Evolutionary conservation across 1,140 invertebrate species (phyloP), one percentile per base, ranked within the genome.

Genomic region (Apis mellifera): DNA sequence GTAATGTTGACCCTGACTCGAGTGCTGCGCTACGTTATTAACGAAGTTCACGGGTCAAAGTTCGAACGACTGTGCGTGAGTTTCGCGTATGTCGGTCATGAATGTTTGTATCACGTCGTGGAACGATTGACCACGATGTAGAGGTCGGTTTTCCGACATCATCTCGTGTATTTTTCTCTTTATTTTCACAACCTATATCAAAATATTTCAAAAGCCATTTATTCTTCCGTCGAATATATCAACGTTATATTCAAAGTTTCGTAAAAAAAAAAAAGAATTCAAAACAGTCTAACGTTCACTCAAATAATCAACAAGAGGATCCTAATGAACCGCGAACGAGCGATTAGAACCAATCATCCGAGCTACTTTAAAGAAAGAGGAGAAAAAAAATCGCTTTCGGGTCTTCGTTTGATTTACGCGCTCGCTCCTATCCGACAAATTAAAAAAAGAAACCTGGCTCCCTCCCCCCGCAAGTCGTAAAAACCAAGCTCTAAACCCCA

Each of bases 1-100:
- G 86, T 84, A 74, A 83, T 69, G 76, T 73, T 76, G 86, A 83
- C 89, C 89, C 72, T 90, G 90, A 57, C 77, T 80, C 73, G 78
- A 79, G 82, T 68, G 77, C 21, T 66, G 83, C 89, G 77, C 21
- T 66, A 82, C 89, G 81, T 84, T 76, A 84, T 85, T 87, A 83
- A 23, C n/a, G 52, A 86, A 82, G 85, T 84, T 78, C 78, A 76
- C 81, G 79, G 82, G 68, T 87, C 70, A 84, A 87, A 87, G 82
- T 87, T 87, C 69, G 77, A 50, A 64, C 69, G 65, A 50, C 32
- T n/a, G 52, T 59, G 64, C 73, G 73, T 64, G 60, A 59, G 50
- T 70, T 55, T 48, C 83, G 64, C 76, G 76, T 86, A 70, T 75
- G 73, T 72, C 52, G 64, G 75, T 62, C 50, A 48, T 52, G 62